Percentiles rank a stretch among this genome's conserved stretches.
Conservation (phyloP, 2,797 vertebrate species). For the Myotis planiceps region DNA sequence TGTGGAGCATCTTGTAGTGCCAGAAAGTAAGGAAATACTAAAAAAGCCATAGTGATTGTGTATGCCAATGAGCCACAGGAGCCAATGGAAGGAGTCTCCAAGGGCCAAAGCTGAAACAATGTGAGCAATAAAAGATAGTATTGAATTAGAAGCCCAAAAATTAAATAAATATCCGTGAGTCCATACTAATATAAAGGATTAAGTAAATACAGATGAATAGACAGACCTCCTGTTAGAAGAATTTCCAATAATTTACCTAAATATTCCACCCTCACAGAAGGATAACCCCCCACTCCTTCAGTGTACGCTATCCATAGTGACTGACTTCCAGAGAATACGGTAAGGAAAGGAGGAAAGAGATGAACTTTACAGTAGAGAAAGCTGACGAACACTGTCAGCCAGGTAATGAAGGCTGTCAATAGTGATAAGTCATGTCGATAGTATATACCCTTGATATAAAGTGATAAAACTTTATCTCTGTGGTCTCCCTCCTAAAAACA, state of each 20-base stretch:
- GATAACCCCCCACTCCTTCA: background rate
- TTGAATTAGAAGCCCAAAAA: background rate
- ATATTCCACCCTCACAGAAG: background rate
- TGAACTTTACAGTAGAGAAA: background rate
- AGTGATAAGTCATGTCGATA: background rate
- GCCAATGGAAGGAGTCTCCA: background rate
- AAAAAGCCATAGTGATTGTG: background rate
- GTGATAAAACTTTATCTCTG: background rate
- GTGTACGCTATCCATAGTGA: background rate
- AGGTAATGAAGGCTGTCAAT: background rate
- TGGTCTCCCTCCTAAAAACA: background rate
- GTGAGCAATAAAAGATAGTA: background rate
- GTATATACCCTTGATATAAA: background rate
- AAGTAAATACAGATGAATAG: background rate
- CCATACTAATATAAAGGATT: background rate
- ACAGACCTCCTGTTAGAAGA: background rate
- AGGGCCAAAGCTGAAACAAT: background rate
- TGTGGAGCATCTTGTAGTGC: background rate
- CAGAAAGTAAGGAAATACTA: background rate
- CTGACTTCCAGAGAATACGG: background rate
- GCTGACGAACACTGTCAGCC: background rate
- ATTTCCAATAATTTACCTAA: background rate
- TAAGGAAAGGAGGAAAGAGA: background rate
- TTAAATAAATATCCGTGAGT: background rate
- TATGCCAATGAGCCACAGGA: background rate